These are phyloP conservation scores for Trichosurus vulpecula DNA, from an alignment of 2,797 vertebrate genomes.

Conservation along the genomic window DNA sequence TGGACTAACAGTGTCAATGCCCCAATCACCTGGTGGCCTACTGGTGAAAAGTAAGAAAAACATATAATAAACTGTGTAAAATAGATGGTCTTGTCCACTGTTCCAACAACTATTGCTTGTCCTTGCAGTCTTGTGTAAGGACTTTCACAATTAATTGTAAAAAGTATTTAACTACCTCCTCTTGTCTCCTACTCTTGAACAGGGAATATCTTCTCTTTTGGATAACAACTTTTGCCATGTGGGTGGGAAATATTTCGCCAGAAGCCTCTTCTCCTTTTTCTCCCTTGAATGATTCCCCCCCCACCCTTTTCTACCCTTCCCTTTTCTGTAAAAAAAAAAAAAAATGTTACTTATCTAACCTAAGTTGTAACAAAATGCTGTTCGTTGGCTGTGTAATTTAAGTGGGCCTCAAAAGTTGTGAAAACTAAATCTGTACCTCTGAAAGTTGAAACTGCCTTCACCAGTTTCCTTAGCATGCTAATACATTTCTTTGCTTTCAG, in stretches of 20 bases:
- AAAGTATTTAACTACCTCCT: neutral
- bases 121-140: neutral
- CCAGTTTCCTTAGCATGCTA: neutral
- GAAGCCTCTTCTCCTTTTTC: too few relatives aligned
- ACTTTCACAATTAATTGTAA: neutral
- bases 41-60: neutral
- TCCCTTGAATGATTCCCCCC: too few relatives aligned
- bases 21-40: neutral
- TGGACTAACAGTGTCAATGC: neutral
- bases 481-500: neutral
- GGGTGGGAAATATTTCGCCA: too few relatives aligned
- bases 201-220: too few relatives aligned
- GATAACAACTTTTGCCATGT: too few relatives aligned
- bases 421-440: neutral
- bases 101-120: neutral
- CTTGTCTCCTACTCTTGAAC: too few relatives aligned
- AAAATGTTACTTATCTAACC: neutral
- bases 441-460: neutral
- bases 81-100: neutral
- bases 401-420: neutral
- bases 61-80: neutral
- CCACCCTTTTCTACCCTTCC: too few relatives aligned
- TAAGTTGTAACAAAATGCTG: neutral
- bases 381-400: neutral
- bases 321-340: too few relatives aligned